These are phyloP conservation scores for Conus betulinus DNA, from an alignment of 1,140 invertebrate species.

Conservation along the genomic window DNA sequence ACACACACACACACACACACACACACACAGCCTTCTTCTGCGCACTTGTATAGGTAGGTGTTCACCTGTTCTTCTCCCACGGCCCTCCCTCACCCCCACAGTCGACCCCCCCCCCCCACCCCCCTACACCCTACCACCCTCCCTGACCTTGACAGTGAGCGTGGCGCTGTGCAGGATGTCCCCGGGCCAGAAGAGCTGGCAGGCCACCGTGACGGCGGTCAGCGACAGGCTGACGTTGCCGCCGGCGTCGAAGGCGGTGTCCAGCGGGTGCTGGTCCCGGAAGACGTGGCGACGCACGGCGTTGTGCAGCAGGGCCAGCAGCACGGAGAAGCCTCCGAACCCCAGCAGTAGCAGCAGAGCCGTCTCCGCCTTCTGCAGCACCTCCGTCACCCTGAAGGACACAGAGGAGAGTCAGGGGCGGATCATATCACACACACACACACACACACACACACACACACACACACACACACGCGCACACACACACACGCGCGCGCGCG, in stretches of 20 bases:
- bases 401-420: too few relatives aligned
- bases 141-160: constrained; percentile 61
- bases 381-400: constrained; percentile 56
- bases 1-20: too few relatives aligned
- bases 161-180: constrained; percentile 60
- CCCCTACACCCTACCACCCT: background rate
- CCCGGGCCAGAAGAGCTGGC: constrained; percentile 70
- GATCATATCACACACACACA: too few relatives aligned
- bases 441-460: too few relatives aligned
- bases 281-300: constrained; percentile 67
- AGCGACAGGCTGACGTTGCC: constrained; percentile 71
- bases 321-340: constrained; percentile 70
- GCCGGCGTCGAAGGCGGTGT: constrained; percentile 76
- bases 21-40: too few relatives aligned
- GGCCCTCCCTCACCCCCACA: too few relatives aligned
- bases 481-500: background rate
- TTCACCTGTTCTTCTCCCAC: too few relatives aligned
- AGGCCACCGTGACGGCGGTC: constrained; percentile 70
- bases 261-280: constrained; percentile 70
- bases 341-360: constrained; percentile 68
- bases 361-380: constrained; percentile 64
- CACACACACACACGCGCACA: background rate
- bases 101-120: too few relatives aligned
- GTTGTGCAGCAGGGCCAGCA: constrained; percentile 67
- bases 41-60: too few relatives aligned